Conservation (phyloP, 2,888 invertebrate species). For the Sthenelais limicola region DNA sequence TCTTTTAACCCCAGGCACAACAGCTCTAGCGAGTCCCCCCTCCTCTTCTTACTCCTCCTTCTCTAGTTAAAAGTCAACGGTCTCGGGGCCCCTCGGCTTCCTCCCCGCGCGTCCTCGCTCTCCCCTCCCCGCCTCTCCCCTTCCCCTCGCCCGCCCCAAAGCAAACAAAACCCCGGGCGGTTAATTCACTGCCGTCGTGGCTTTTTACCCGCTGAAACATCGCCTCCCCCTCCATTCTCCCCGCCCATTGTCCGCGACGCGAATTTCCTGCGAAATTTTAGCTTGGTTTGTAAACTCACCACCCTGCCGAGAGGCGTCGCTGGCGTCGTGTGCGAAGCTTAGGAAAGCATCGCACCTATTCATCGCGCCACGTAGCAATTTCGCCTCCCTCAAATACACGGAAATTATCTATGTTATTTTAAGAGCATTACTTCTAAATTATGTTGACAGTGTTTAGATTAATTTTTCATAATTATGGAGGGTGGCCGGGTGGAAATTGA, state of each 20-base stretch:
- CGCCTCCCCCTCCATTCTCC: constrained; percentile 5
- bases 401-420: constrained; percentile 40
- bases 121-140: not conserved
- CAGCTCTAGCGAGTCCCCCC: too few relatives aligned
- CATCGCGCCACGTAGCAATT: constrained; percentile 35
- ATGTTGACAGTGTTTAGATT: constrained; percentile 39
- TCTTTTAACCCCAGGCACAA: too few relatives aligned
- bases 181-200: constrained; percentile 15
- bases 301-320: not conserved
- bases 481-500: constrained; percentile 19
- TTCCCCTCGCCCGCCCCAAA: not conserved
- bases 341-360: constrained; percentile 8
- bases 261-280: constrained; percentile 22
- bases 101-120: too few relatives aligned
- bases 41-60: too few relatives aligned
- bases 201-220: constrained; percentile 19
- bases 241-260: constrained; percentile 25
- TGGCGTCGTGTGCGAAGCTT: not conserved
- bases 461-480: constrained; percentile 31
- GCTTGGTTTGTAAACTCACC: constrained; percentile 25
- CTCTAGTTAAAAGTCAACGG: too few relatives aligned
- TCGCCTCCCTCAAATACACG: constrained; percentile 17
- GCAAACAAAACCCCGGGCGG: not conserved
- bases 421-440: constrained; percentile 40
- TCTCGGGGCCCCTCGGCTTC: too few relatives aligned